Conservation (phyloP, 2,113 vertebrate genomes). For the Setophaga coronata region DNA sequence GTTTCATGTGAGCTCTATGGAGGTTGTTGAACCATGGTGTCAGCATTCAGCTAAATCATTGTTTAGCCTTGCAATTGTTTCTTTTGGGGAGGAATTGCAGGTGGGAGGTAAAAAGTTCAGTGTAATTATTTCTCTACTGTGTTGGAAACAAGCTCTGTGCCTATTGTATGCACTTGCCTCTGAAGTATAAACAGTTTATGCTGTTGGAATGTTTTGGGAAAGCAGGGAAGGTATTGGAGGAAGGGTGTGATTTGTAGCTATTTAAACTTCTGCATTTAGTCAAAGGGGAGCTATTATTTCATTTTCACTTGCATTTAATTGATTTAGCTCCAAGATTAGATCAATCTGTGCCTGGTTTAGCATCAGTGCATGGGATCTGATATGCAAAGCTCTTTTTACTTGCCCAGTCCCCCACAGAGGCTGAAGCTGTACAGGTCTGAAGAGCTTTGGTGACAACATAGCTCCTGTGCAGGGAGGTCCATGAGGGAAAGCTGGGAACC, state of each 20-base stretch:
- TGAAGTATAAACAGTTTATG: conserved; percentile 5
- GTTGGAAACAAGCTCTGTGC: background rate
- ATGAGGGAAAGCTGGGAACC: background rate
- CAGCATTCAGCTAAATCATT: background rate
- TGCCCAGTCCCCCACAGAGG: background rate
- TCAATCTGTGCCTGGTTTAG: background rate
- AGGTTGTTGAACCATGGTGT: background rate
- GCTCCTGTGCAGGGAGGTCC: rapidly evolving
- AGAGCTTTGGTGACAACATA: background rate
- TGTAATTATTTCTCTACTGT: background rate
- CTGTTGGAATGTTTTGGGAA: background rate
- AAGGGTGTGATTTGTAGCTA: background rate
- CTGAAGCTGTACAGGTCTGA: background rate
- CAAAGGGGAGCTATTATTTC: background rate
- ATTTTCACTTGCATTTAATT: background rate
- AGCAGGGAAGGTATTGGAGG: background rate
- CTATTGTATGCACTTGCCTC: conserved; percentile 8
- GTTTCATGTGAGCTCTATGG: background rate
- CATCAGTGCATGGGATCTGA: background rate
- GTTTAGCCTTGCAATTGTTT: conserved; percentile 14
- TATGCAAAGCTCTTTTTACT: background rate
- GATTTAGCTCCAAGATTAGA: background rate
- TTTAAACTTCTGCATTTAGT: background rate
- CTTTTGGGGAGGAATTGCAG: background rate
- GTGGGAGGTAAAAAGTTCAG: conserved; percentile 42